Conservation (phyloP, 1,140 invertebrate genomes). For the Asbolus verrucosus region DNA sequence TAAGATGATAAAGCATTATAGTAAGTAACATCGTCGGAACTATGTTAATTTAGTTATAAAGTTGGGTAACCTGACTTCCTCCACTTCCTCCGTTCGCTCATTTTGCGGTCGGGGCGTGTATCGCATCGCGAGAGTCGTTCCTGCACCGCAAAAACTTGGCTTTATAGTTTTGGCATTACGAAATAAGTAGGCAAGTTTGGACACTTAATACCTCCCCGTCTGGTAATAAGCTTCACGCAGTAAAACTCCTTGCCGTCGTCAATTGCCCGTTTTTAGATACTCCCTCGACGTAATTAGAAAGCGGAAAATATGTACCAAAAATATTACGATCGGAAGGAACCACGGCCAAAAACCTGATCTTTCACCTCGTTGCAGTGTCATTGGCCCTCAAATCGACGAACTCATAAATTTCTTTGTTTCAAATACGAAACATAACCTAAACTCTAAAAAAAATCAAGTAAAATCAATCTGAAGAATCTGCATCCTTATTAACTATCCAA, state of each 20-base stretch:
- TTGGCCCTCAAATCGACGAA: too few relatives aligned
- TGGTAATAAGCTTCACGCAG: slow-evolving; percentile 3
- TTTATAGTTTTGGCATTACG: slow-evolving; percentile 18
- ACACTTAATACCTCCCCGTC: slow-evolving; percentile 11
- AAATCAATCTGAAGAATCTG: too few relatives aligned
- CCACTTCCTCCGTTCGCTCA: neutral
- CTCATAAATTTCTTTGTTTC: too few relatives aligned
- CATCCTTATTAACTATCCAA: too few relatives aligned
- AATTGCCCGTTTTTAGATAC: neutral
- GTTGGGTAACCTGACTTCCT: slow-evolving; percentile 48
- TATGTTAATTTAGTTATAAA: slow-evolving; percentile 51
- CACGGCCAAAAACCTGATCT: too few relatives aligned
- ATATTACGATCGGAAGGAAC: too few relatives aligned
- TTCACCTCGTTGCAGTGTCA: too few relatives aligned
- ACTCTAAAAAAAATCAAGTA: too few relatives aligned
- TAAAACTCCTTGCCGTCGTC: neutral
- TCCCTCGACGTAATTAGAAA: too few relatives aligned
- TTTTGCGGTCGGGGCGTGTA: neutral
- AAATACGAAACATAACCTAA: too few relatives aligned
- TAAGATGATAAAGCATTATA: slow-evolving; percentile 42
- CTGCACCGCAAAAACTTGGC: neutral
- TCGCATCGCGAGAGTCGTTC: slow-evolving; percentile 4
- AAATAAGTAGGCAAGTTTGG: slow-evolving; percentile 17
- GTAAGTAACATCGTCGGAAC: slow-evolving; percentile 46
- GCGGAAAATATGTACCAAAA: too few relatives aligned